Base-by-base conservation (phyloP, 1,140 invertebrate species). In the Magallana gigas region DNA sequence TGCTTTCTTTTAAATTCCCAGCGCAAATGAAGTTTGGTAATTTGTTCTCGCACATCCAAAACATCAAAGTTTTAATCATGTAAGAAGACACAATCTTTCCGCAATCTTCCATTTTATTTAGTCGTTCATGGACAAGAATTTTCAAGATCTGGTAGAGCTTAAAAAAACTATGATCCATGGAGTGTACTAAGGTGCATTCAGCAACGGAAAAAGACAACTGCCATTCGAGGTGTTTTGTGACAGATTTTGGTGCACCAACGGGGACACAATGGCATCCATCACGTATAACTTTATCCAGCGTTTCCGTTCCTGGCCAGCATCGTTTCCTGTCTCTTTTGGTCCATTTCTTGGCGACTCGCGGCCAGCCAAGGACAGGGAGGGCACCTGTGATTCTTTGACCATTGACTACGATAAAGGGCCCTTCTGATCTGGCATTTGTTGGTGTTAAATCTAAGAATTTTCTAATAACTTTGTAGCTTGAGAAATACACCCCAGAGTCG, bases 21-120 rank as follows among this genome's bases (percentile, higher is more conserved):
- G 18, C 68, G 68, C 68, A 29, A 12, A 76, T 23, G 36, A 76
- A 36, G 36, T 76, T 76, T 9, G 68, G 68, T 29, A 76, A 12
- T 23, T 76, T 76, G 68, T 76, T 23, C 68, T 76, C 68, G 29
- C 68, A 76, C 68, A 76, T 29, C 68, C 68, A 76, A 76, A 76
- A 76, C 23, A 76, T 76, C 29, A 76, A 23, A 76, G 18, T 29
- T 76, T 23, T 36, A 29, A 76, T 76, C 23, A 76, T 29, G 68
- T 76, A 76, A 0, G 68, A 76, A 23, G 68, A 76, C 36, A 76
- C 14, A 4, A 76, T 29, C 23, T 29, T 29, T 1, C 14, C 68
- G 29, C 68, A 76, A 36, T 29, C 68, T 2, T 76, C 68, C 9
- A 76, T 12, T 12, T 12, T 36, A 9, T 76, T 76, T 12, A 76